phyloP scores from a whole-genome alignment of 2,113 vertebrate species.

The Caloenas nicobarica region DNA sequence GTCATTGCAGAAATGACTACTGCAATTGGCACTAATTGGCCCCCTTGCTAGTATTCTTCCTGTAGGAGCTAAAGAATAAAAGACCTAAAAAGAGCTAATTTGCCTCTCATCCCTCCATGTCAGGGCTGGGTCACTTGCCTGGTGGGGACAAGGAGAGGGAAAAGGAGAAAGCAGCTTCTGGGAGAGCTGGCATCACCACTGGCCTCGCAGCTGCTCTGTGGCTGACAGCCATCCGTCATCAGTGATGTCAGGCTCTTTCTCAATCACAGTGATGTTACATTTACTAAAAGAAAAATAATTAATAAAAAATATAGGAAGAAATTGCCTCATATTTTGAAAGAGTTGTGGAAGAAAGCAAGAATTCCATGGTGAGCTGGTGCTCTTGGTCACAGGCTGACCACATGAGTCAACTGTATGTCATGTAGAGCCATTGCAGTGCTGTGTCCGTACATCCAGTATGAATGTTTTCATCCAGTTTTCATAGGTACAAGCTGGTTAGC shows the following conservation, averaged over 20 bases:
- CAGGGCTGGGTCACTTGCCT: neutral
- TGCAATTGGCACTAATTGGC: neutral
- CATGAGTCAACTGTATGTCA: neutral
- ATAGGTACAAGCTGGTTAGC: neutral
- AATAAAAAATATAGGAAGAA: neutral
- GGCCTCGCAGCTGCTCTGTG: neutral
- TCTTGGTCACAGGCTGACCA: neutral
- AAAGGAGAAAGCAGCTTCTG: neutral
- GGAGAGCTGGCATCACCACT: neutral
- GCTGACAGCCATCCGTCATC: neutral
- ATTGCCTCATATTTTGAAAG: neutral
- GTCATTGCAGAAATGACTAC: neutral
- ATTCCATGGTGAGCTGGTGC: neutral
- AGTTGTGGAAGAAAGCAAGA: neutral
- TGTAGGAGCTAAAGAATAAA: neutral
- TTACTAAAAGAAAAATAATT: neutral
- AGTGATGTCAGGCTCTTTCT: neutral
- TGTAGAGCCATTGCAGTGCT: neutral
- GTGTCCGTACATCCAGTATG: neutral
- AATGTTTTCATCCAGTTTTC: too few relatives aligned
- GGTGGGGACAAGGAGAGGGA: neutral
- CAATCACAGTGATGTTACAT: neutral
- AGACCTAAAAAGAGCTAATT: neutral
- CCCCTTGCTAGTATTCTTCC: neutral
- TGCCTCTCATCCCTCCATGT: neutral